phyloP scores from a whole-genome alignment of 2,888 invertebrate species.

The Ptychoptera contaminata region DNA sequence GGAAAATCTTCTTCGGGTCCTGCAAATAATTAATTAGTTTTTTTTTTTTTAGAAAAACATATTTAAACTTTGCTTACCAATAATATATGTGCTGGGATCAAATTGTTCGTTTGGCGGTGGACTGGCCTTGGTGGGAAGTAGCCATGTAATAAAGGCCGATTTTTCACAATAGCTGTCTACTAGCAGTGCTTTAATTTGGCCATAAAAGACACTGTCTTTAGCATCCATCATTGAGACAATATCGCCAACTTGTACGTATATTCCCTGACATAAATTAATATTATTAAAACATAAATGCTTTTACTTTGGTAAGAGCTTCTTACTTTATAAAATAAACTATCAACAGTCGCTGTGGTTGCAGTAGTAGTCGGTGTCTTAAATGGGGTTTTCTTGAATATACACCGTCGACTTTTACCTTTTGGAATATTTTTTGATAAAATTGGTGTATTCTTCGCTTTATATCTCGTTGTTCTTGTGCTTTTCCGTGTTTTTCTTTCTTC shows the following conservation, averaged over 20 bases:
- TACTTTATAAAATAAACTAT: slow-evolving; percentile 61
- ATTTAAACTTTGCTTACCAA: slow-evolving; percentile 54
- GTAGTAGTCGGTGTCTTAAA: slow-evolving; percentile 67
- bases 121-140: slow-evolving; percentile 70
- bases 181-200: slow-evolving; percentile 75
- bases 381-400: slow-evolving; percentile 63
- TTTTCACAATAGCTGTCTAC: slow-evolving; percentile 89
- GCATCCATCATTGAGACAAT: slow-evolving; percentile 72
- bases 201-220: slow-evolving; percentile 67
- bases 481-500: slow-evolving; percentile 24
- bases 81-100: slow-evolving; percentile 76
- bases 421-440: slow-evolving; percentile 23
- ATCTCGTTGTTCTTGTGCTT: slow-evolving; percentile 18
- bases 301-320: background rate
- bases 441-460: slow-evolving; percentile 33
- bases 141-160: slow-evolving; percentile 83
- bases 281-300: background rate
- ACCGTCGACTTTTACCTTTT: slow-evolving; percentile 59
- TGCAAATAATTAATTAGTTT: too few species aligned
- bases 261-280: slow-evolving; percentile 34
- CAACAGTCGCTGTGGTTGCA: slow-evolving; percentile 66
- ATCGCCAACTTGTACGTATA: slow-evolving; percentile 79
- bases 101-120: slow-evolving; percentile 64
- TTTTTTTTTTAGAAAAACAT: background rate
- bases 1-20: slow-evolving; percentile 85